Evolutionary conservation across 2,113 vertebrate species (phyloP).

Genomic region (Macquaria australasica): DNA sequence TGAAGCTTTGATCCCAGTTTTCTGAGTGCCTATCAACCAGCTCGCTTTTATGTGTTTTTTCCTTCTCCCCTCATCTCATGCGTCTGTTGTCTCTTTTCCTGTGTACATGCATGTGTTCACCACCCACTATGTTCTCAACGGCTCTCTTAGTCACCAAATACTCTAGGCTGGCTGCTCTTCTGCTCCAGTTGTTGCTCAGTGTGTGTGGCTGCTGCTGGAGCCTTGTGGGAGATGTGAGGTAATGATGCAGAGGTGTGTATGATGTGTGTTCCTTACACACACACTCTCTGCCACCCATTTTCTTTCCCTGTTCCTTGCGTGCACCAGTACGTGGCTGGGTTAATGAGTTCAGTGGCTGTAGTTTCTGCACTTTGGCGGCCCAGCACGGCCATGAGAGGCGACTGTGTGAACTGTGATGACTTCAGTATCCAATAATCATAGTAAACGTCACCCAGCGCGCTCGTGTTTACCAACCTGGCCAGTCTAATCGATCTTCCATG

Average conservation of each 20-base stretch:
- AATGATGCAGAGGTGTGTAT: conserved; percentile 60
- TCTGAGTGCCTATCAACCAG: conserved; percentile 21
- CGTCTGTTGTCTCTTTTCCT: conserved; percentile 25
- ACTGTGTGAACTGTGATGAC: not conserved
- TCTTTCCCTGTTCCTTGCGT: not conserved
- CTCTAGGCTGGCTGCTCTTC: conserved; percentile 65
- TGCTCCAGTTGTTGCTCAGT: conserved; percentile 74
- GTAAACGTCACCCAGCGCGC: not conserved
- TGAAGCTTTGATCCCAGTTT: conserved; percentile 13
- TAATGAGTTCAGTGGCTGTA: conserved; percentile 23
- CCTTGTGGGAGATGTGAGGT: conserved; percentile 60
- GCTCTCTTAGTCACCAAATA: conserved; percentile 67
- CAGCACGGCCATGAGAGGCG: not conserved
- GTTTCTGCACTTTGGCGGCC: not conserved
- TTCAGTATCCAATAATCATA: not conserved
- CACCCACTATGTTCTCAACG: conserved; percentile 52
- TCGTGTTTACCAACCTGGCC: not conserved
- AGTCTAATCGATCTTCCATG: not conserved
- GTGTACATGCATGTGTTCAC: conserved; percentile 36
- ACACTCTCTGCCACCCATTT: conserved; percentile 10
- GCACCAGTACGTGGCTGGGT: conserved; percentile 2
- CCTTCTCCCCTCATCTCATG: not conserved
- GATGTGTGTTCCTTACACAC: conserved; percentile 12
- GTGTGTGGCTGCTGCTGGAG: conserved; percentile 47
- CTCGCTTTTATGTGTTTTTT: conserved; percentile 14